Percentiles rank a stretch among this genome's conserved stretches.
phyloP scores from a whole-genome alignment of 2,797 vertebrate species.

The Pangasius macronema region DNA sequence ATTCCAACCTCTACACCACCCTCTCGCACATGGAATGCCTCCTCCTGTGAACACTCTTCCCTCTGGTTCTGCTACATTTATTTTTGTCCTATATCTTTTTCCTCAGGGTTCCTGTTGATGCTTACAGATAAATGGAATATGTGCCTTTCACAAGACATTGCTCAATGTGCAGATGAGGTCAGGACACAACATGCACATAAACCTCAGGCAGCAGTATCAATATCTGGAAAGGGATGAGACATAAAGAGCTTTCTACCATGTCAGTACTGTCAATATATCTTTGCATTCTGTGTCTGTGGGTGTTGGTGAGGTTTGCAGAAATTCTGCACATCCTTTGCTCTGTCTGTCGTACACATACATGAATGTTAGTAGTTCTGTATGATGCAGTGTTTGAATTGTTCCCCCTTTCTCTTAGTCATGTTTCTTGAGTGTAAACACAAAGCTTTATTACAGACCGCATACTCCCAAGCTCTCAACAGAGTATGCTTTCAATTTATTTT shows the following conservation, averaged over 20 bases:
- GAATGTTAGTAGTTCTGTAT: neutral
- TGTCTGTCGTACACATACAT: neutral
- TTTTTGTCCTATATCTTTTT: slow-evolving; percentile 33
- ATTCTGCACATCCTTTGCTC: neutral
- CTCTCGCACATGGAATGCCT: slow-evolving; percentile 45
- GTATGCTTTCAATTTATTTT: slow-evolving; percentile 3
- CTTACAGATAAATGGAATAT: neutral
- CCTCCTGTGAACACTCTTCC: slow-evolving; percentile 27
- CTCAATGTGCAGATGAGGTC: slow-evolving; percentile 21
- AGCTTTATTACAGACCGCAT: neutral
- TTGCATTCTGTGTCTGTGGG: neutral
- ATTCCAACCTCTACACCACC: slow-evolving; percentile 38
- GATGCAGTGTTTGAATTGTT: neutral
- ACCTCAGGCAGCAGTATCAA: neutral
- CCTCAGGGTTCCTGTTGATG: neutral
- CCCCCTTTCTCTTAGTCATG: neutral
- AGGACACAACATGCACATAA: slow-evolving; percentile 3
- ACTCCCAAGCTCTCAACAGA: neutral
- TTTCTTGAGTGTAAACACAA: neutral
- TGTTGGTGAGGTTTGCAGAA: slow-evolving; percentile 11
- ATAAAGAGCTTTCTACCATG: neutral
- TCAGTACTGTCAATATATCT: slow-evolving; percentile 6
- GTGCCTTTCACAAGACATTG: neutral
- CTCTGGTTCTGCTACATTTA: slow-evolving; percentile 41
- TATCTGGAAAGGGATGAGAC: neutral